Conservation (phyloP, 2,888 invertebrate genomes). For the Aquatica leii region DNA sequence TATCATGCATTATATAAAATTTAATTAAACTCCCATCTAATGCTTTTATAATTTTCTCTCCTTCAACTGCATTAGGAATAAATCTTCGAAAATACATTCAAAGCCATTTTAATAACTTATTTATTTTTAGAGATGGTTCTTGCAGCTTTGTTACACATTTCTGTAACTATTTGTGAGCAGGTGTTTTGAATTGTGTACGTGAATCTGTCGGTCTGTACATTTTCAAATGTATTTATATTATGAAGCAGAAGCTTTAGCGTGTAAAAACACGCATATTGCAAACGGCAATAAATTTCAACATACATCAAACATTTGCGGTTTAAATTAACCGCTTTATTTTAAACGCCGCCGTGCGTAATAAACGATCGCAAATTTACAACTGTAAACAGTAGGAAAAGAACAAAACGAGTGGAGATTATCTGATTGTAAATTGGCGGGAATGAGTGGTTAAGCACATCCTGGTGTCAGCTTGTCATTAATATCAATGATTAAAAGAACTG, state of each 20-base stretch:
- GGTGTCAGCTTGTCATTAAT: slow-evolving; percentile 23
- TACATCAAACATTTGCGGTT: slow-evolving; percentile 19
- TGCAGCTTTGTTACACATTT: too few relatives aligned
- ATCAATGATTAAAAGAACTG: slow-evolving; percentile 13
- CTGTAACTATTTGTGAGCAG: background rate
- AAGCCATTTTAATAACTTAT: slow-evolving; percentile 13
- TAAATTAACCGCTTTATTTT: slow-evolving; percentile 14
- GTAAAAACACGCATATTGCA: slow-evolving; percentile 17
- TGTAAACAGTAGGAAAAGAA: background rate
- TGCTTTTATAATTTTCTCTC: slow-evolving; percentile 10
- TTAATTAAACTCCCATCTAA: slow-evolving; percentile 3
- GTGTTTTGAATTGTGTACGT: slow-evolving; percentile 6
- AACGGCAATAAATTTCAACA: slow-evolving; percentile 21
- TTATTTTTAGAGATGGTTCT: background rate
- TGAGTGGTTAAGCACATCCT: slow-evolving; percentile 11
- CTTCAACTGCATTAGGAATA: slow-evolving; percentile 12
- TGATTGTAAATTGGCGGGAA: slow-evolving; percentile 9
- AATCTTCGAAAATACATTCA: slow-evolving; percentile 6
- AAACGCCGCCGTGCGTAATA: slow-evolving; percentile 10
- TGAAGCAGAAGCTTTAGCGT: slow-evolving; percentile 14
- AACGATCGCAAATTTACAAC: slow-evolving; percentile 12
- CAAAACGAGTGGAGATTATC: background rate
- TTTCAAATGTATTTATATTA: slow-evolving; percentile 13
- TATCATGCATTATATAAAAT: slow-evolving; percentile 12
- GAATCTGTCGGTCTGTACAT: slow-evolving; percentile 8